Evolutionary conservation across 2,888 invertebrate species (phyloP).

Genomic region (Steinernema hermaphroditum): DNA sequence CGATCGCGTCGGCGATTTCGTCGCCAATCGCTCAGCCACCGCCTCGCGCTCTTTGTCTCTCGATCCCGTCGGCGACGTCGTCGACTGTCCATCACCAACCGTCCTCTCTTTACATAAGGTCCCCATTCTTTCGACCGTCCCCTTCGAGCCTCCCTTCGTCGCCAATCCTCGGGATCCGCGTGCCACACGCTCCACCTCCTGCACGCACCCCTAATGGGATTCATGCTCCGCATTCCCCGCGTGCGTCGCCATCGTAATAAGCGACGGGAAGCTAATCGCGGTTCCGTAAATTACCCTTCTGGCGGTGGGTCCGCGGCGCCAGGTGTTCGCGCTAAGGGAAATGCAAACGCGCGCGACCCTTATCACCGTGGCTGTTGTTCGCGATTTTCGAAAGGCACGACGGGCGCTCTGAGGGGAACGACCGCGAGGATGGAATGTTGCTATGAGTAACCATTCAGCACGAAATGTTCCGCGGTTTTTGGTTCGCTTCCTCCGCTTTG

Average conservation of each 20-base stretch:
- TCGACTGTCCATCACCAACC: neutral
- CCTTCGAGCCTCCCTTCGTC: neutral
- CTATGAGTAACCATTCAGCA: conserved; percentile 11
- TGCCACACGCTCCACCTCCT: neutral
- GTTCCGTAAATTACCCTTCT: neutral
- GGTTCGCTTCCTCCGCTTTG: no score
- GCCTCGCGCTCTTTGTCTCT: neutral
- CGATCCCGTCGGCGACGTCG: neutral
- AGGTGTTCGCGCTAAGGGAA: conserved; percentile 16
- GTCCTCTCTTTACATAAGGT: neutral
- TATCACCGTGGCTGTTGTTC: neutral
- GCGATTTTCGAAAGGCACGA: neutral
- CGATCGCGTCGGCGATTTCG: conserved; percentile 19
- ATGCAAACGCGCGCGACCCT: neutral
- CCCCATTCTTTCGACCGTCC: neutral
- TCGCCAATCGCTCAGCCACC: neutral
- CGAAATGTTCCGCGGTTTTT: no score
- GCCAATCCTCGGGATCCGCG: neutral
- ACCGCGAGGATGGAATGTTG: conserved; percentile 20
- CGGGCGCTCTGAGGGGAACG: neutral
- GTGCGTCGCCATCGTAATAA: neutral
- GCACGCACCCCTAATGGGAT: neutral
- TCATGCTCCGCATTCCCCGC: neutral
- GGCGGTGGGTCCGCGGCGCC: neutral
- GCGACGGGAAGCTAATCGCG: neutral